Base-by-base conservation (phyloP, 1,140 invertebrate genomes). In the Plectus sambesii region DNA sequence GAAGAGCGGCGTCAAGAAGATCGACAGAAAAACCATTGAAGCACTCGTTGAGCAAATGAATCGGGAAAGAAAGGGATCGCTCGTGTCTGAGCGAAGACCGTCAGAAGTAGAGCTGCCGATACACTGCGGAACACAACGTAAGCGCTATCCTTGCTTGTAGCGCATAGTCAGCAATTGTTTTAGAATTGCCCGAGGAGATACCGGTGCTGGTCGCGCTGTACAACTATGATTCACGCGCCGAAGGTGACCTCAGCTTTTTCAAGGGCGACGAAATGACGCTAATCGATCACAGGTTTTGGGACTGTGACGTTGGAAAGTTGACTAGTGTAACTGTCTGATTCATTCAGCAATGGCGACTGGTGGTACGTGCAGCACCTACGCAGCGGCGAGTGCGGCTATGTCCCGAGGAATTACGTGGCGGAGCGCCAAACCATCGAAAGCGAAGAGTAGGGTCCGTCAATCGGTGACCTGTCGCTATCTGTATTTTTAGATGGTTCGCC, bases 401-500 rank as follows among this genome's bases (percentile, higher is more conserved):
- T 93, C 58, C 87, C 88, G 1, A 81, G 86, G 67, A 92, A 90
- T 71, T 93, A 87, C 69, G 87, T 93, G 2, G 88, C 87, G 2
- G 80, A 83, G 51, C 86, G 89, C 68, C 81, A 83, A 66, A 88
- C 86, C 27, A 83, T 90, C 6, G 87, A 93, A 71, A 89, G 85
- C 72, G 86, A 92, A 80, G 88, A 93, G 87, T 92, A 74, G 83
- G 82, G 36, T 24, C 53, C 45, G 47, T 62, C 51, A 57, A 44
- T 50, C 52, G 48, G 78, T n/a, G n/a, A n/a, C n/a, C n/a, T n/a
- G n/a, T n/a, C n/a, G n/a, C n/a, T n/a, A n/a, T n/a, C n/a, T n/a
- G n/a, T n/a, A 25, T 5, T 43, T 78, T n/a, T 72, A 96, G 90
- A 72, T 98, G 93, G 92, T 98, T 90, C 75, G 93, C 94, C 73